A percentile compares a stretch with the other conserved stretches of the same genome.
Evolutionary conservation across 2,113 vertebrate genomes (phyloP).

Genomic region (Oreocharis arfaki): DNA sequence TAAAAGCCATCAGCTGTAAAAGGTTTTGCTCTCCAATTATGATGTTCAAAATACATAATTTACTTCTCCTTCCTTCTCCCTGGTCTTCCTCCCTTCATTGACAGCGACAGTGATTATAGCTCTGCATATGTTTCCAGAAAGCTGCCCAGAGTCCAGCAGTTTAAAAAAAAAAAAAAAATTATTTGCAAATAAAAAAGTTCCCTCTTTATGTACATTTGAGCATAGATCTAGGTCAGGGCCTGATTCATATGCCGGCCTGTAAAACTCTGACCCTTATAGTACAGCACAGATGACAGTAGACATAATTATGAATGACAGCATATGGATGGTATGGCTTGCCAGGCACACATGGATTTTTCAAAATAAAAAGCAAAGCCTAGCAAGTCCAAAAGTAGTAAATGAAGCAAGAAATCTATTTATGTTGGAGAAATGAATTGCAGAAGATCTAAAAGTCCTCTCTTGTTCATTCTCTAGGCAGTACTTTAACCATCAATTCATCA

Average conservation of each 20-base stretch:
- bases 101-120: not conserved
- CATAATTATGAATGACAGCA: not conserved
- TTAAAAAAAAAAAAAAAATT: not conserved
- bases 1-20: not conserved
- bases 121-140: not conserved
- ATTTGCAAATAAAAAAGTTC: not conserved
- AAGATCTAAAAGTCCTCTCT: not conserved
- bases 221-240: not conserved
- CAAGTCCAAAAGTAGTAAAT: not conserved
- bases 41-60: not conserved
- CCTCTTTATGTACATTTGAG: not conserved
- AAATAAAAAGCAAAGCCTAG: not conserved
- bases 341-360: not conserved
- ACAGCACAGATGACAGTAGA: not conserved
- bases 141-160: not conserved
- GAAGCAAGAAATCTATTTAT: not conserved
- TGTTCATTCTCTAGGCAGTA: not conserved
- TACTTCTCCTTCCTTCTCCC: not conserved
- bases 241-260: not conserved
- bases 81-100: not conserved
- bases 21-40: not conserved
- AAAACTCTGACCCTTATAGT: not conserved
- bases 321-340: not conserved
- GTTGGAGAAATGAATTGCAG: not conserved
- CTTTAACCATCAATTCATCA: not conserved